A percentile compares a stretch with the other conserved stretches of the same genome.
Conservation (phyloP, 2,888 invertebrate species). For the Lepeophtheirus nordmannii region DNA sequence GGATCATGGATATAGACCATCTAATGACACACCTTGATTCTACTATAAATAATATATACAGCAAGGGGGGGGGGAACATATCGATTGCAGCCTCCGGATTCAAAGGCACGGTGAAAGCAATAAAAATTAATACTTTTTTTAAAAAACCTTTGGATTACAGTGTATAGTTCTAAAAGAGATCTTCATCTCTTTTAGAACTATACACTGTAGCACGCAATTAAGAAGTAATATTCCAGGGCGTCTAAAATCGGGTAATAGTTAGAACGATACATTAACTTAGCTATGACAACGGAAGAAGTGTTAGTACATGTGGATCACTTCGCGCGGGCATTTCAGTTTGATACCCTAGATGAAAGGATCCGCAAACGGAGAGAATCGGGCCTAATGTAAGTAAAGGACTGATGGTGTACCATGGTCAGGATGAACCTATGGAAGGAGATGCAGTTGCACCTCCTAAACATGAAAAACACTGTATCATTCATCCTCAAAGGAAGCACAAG, state of each 20-base stretch:
- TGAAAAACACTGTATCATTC: not conserved
- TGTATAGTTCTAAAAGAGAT: not conserved
- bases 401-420: too few relatives aligned
- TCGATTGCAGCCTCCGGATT: not conserved
- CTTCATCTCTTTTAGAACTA: too few relatives aligned
- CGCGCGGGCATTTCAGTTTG: not conserved
- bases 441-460: not conserved
- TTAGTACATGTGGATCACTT: not conserved
- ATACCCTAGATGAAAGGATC: not conserved
- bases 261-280: not conserved
- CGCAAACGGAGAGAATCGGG: not conserved
- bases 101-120: not conserved
- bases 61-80: not conserved
- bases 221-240: not conserved
- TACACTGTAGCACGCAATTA: not conserved
- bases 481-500: not conserved
- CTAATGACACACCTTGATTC: not conserved
- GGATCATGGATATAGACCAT: not conserved
- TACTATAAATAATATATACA: not conserved
- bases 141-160: not conserved
- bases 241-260: not conserved
- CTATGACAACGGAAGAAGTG: not conserved
- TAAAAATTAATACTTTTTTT: not conserved
- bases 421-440: not conserved
- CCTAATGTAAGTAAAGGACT: too few relatives aligned